A percentile compares a stretch with the other conserved stretches of the same genome.
These are phyloP conservation scores for Ceratothoa steindachneri DNA, from an alignment of 2,888 invertebrate species.

Conservation along the genomic window DNA sequence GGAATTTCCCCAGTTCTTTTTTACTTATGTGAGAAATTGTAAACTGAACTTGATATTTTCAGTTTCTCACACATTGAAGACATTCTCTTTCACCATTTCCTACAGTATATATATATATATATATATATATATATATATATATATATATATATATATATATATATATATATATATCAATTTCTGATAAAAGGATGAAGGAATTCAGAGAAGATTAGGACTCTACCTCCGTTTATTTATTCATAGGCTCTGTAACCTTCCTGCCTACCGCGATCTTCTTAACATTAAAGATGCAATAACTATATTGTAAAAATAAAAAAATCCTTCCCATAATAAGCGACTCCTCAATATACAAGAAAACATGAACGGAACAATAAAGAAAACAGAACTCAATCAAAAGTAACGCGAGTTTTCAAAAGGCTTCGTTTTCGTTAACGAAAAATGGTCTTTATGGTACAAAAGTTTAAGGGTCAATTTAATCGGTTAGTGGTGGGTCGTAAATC, in stretches of 20 bases:
- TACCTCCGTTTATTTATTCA: constrained; percentile 8
- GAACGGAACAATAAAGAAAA: constrained; percentile 7
- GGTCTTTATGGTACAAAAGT: not conserved
- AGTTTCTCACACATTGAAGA: too few species aligned
- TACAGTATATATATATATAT: not conserved
- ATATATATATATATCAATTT: not conserved
- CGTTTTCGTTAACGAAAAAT: not conserved
- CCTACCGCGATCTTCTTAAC: not conserved
- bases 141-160: constrained; percentile 1
- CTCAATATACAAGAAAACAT: constrained; percentile 11
- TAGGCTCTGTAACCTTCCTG: constrained; percentile 3
- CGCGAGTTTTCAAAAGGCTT: not conserved
- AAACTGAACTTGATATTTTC: too few species aligned
- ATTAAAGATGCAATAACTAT: constrained; percentile 1
- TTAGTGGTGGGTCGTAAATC: not conserved
- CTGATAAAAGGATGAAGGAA: not conserved
- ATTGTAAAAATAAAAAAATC: not conserved
- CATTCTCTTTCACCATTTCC: too few species aligned
- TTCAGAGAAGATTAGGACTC: not conserved
- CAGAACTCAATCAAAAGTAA: constrained; percentile 3
- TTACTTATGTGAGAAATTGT: too few species aligned
- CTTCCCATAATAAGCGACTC: constrained; percentile 2
- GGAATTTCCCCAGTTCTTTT: too few species aligned
- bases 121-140: constrained; percentile 1
- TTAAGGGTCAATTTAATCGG: not conserved